A percentile compares a stretch with the other conserved stretches of the same genome.
phyloP scores from a whole-genome alignment of 1,140 invertebrate genomes.

The Armadillidium nasatum region DNA sequence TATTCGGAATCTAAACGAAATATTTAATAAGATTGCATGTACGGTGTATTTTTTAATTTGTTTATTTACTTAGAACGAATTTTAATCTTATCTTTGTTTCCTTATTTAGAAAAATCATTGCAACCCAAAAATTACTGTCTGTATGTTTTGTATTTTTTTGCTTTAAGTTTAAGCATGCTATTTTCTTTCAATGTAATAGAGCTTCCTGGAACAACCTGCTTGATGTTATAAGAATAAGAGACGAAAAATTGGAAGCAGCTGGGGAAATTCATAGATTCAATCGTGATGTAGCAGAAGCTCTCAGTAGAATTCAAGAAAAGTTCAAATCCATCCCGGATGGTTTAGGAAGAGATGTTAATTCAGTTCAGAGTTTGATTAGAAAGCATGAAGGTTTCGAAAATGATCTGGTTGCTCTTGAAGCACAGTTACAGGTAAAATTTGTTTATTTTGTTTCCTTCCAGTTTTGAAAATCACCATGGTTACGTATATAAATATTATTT shows the following conservation, averaged over 20 bases:
- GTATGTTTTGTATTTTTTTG: neutral
- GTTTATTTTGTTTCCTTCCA: too few species aligned
- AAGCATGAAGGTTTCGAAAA: slow-evolving; percentile 93
- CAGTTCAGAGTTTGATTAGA: slow-evolving; percentile 72
- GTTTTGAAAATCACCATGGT: too few species aligned
- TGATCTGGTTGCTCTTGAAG: slow-evolving; percentile 87
- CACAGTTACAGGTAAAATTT: slow-evolving; percentile 66
- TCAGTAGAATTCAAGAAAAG: slow-evolving; percentile 75
- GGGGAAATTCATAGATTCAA: slow-evolving; percentile 96
- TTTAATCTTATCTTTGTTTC: too few species aligned
- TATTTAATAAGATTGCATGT: too few species aligned
- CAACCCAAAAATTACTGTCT: too few species aligned
- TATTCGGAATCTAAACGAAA: too few species aligned
- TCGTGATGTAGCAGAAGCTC: slow-evolving; percentile 86
- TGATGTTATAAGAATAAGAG: slow-evolving; percentile 76
- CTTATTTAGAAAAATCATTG: too few species aligned
- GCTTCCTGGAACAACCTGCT: slow-evolving; percentile 82
- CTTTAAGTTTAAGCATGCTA: neutral
- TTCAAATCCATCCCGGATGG: slow-evolving; percentile 75
- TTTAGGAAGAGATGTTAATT: slow-evolving; percentile 79
- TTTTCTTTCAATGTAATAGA: slow-evolving; percentile 50
- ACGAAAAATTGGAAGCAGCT: slow-evolving; percentile 80
- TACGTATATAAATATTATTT: too few species aligned
- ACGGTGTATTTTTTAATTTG: too few species aligned
- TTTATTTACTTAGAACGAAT: too few species aligned